Evolutionary conservation across 2,113 vertebrate species (phyloP), one percentile per base, ranked within the genome.

Genomic region (Phalacrocorax aristotelis): DNA sequence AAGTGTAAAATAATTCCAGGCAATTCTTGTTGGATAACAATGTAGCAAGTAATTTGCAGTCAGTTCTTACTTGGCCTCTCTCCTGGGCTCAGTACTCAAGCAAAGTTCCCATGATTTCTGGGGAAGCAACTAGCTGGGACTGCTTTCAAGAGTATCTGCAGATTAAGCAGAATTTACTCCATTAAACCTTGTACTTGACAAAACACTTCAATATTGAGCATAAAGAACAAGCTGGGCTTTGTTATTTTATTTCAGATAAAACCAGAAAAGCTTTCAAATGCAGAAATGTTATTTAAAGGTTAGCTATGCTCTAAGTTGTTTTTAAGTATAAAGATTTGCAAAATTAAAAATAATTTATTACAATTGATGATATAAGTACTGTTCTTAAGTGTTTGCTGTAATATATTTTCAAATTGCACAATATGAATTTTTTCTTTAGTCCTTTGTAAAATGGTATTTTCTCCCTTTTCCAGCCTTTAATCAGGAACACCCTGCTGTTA

Each of bases 401-500:
- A 58, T 32, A 26, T 20, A 58, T 49, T 82, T 76, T 80, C 23
- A 54, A 68, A 71, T 42, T 48, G 49, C 17, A 78, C 52, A 71
- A 51, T 6, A 65, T 11, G 4, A 32, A 7, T 52, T 42, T 75
- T 86, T 94, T 62, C 29, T 68, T 72, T 61, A 60, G 70, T 49
- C 44, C 46, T 74, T 62, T 65, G 38, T 69, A 70, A 93, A 77
- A 58, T 64, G 2, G 6, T 34, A 38, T 42, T 29, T 48, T 85
- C 60, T 84, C 52, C 14, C 26, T 82, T 93, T 87, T 77, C 44
- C 72, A 85, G 57, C 29, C 68, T 94, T 94, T 93, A 85, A 93
- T 96, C 87, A 89, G 21, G 68, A 90, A 83, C 49, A 94, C 62
- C 40, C 76, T 75, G 40, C 74, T 83, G 49, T 95, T 87, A 58